These are phyloP conservation scores for Thaumatotibia leucotreta DNA, from an alignment of 1,140 invertebrate genomes.

Conservation along the genomic window DNA sequence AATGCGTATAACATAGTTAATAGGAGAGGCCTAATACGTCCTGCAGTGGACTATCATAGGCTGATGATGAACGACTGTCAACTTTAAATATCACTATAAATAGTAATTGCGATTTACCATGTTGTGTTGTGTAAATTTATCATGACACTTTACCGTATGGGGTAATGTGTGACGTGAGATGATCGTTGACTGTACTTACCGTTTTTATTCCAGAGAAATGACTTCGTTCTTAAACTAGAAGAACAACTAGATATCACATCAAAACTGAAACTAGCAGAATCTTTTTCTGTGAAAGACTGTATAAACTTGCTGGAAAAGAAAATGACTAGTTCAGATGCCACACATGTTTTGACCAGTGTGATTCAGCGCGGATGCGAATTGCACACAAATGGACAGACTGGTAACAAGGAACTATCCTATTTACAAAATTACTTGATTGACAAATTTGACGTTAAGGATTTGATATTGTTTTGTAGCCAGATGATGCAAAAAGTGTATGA, in stretches of 20 bases:
- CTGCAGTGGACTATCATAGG: too few relatives aligned
- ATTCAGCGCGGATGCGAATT: constrained; percentile 27
- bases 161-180: too few relatives aligned
- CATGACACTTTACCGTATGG: too few relatives aligned
- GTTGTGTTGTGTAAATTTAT: too few relatives aligned
- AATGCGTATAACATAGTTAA: too few relatives aligned
- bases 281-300: constrained; percentile 28
- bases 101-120: too few relatives aligned
- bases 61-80: too few relatives aligned
- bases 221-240: constrained; percentile 38
- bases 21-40: too few relatives aligned
- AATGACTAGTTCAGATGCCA: constrained; percentile 25
- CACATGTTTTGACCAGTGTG: constrained; percentile 29
- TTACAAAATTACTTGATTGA: constrained; percentile 40
- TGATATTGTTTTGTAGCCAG: constrained; percentile 54
- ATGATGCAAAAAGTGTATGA: constrained; percentile 45
- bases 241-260: constrained; percentile 33
- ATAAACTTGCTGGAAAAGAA: constrained; percentile 34
- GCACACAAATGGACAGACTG: background rate
- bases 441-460: constrained; percentile 42
- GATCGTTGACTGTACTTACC: too few relatives aligned
- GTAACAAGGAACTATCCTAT: constrained; percentile 27
- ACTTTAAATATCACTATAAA: too few relatives aligned
- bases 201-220: constrained; percentile 42
- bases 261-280: constrained; percentile 38